Conservation (phyloP, 2,888 invertebrate species). For the Andrena haemorrhoa region DNA sequence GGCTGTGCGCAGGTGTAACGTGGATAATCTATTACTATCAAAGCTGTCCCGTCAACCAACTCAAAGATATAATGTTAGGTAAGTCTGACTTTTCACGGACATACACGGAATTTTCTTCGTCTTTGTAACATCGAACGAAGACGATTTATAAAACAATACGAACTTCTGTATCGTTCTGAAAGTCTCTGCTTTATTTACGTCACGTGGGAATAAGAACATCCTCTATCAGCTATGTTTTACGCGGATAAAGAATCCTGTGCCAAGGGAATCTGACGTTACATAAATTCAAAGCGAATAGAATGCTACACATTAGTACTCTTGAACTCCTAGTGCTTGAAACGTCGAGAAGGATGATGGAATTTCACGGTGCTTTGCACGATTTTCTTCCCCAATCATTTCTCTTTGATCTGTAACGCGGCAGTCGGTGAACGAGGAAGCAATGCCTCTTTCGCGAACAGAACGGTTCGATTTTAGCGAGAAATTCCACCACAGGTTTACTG, state of each 20-base stretch:
- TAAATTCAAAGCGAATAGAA: not conserved
- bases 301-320: no score
- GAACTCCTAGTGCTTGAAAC: not conserved
- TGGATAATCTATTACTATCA: conserved; percentile 90
- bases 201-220: not conserved
- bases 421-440: not conserved
- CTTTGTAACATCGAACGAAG: not conserved
- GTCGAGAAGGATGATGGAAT: not conserved
- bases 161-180: not conserved
- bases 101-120: no score
- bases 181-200: not conserved
- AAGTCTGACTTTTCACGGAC: conserved; percentile 77
- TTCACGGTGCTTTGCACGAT: not conserved
- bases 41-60: conserved; percentile 88
- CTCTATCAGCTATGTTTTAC: not conserved
- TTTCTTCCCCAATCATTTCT: conserved; percentile 5
- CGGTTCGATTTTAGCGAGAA: conserved; percentile 12
- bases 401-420: not conserved
- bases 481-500: conserved; percentile 87
- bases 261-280: not conserved
- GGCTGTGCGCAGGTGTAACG: conserved; percentile 90
- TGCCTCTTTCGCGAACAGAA: not conserved
- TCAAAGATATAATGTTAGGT: conserved; percentile 92
- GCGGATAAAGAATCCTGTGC: not conserved
- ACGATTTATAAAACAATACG: not conserved